Conservation (phyloP, 2,113 vertebrate species). For the Heterochromis multidens region DNA sequence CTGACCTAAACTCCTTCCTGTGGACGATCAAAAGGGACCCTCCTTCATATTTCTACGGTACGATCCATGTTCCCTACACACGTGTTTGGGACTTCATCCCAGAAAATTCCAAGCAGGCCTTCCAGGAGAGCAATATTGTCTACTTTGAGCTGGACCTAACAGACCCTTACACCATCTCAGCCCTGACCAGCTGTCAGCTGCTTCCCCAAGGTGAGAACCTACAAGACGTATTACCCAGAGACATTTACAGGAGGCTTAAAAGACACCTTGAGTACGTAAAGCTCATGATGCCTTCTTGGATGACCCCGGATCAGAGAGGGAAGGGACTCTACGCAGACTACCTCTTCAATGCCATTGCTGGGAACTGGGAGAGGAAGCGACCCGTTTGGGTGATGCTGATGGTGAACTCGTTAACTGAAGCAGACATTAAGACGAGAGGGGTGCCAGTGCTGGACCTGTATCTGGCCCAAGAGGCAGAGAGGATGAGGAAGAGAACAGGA, state of each 20-base stretch:
- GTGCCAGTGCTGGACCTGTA: conserved; percentile 86
- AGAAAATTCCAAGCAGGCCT: conserved; percentile 86
- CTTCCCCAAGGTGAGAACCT: conserved; percentile 85
- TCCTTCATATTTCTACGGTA: conserved; percentile 88
- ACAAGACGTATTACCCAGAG: conserved; percentile 82
- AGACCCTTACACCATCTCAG: conserved; percentile 83
- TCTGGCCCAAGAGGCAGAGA: conserved; percentile 87
- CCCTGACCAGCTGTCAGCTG: conserved; percentile 85
- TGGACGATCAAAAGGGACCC: conserved; percentile 89
- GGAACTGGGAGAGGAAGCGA: conserved; percentile 88
- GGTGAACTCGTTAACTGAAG: conserved; percentile 87
- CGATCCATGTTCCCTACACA: conserved; percentile 86
- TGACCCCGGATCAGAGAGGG: conserved; percentile 86
- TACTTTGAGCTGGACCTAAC: conserved; percentile 90
- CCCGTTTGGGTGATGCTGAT: conserved; percentile 92
- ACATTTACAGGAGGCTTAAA: conserved; percentile 83
- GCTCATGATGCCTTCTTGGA: conserved; percentile 89
- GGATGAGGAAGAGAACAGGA: conserved; percentile 83
- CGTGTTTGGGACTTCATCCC: conserved; percentile 89
- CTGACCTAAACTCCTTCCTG: conserved; percentile 86
- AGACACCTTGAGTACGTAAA: conserved; percentile 86
- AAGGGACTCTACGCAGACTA: conserved; percentile 88
- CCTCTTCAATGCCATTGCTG: conserved; percentile 88
- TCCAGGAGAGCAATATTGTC: conserved; percentile 84
- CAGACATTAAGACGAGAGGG: conserved; percentile 83